Base-by-base conservation (phyloP, 2,888 invertebrate species). In the Rhyacophila evoluta region DNA sequence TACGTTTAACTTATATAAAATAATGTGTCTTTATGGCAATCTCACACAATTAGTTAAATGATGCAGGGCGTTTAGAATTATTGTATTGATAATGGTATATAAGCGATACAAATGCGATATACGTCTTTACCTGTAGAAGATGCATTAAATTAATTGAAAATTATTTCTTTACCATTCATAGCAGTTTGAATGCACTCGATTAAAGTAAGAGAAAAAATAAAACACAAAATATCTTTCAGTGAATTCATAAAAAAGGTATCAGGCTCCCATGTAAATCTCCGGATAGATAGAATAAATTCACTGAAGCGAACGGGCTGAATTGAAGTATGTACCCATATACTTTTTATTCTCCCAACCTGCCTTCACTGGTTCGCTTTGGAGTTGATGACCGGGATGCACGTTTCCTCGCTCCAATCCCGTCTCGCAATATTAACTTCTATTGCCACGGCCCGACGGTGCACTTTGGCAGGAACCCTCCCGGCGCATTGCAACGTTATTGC, bases 311-410 rank as follows among this genome's bases (percentile, higher is more conserved):
- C 55, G 55, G 8, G 6, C 15, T 25, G 55, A 55, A 55, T 12
- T 55, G 15, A 19, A 33, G 2, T 33, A 33, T 33, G 6, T 33
- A 33, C 29, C 25, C 19, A 25, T n/a, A 55, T 10, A 55, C 55
- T 55, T 55, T 55, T 19, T 39, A 55, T 10, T 25, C 55, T 55
- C 41, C 55, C 55, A 55, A 25, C 55, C 8, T 55, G 15, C 55
- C 55, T 25, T 55, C 55, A 25, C 55, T 55, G 19, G 55, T 19
- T 55, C 55, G 55, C 55, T 8, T 0, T 8, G n/a, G 69, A 69
- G 69, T 69, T 69, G 69, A 69, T 69, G 69, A 69, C 69, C 69
- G 69, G 29, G 28, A n/a, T 33, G 69, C 69, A 69, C 33, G 55
- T 55, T 55, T 55, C 19, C 69, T 15, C 69, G 15, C 69, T 69